phyloP scores from a whole-genome alignment of 2,113 vertebrate species.

The Crotalus viridis region DNA sequence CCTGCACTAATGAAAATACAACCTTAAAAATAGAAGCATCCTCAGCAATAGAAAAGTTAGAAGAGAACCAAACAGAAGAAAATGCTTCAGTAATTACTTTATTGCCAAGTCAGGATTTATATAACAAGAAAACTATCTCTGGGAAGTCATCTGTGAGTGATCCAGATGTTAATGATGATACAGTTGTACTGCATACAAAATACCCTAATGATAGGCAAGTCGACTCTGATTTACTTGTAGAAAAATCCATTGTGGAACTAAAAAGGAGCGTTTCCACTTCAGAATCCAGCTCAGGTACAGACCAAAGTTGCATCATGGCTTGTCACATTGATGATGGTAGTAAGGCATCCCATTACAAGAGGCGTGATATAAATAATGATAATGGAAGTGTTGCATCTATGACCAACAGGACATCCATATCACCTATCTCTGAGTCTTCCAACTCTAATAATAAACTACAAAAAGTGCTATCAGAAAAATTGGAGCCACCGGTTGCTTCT shows the following conservation, averaged over 20 bases:
- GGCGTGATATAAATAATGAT: background rate
- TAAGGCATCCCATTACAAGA: background rate
- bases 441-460: conserved; percentile 38
- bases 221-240: background rate
- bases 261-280: background rate
- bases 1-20: background rate
- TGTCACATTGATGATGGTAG: background rate
- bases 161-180: conserved; percentile 44
- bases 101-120: conserved; percentile 42
- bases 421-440: conserved; percentile 30
- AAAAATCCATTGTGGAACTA: conserved; percentile 10
- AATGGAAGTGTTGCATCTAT: conserved; percentile 33
- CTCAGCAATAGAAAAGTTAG: background rate
- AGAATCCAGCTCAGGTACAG: conserved; percentile 25
- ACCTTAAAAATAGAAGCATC: background rate
- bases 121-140: conserved; percentile 36
- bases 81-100: conserved; percentile 11
- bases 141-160: conserved; percentile 28
- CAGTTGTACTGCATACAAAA: conserved; percentile 15
- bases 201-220: background rate
- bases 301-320: background rate
- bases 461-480: conserved; percentile 36
- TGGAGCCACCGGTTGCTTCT: conserved; percentile 36
- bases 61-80: background rate
- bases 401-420: conserved; percentile 43